Percentiles rank a stretch among this genome's conserved stretches.
Conservation (phyloP, 2,888 invertebrate genomes). For the Archips crataeganus region DNA sequence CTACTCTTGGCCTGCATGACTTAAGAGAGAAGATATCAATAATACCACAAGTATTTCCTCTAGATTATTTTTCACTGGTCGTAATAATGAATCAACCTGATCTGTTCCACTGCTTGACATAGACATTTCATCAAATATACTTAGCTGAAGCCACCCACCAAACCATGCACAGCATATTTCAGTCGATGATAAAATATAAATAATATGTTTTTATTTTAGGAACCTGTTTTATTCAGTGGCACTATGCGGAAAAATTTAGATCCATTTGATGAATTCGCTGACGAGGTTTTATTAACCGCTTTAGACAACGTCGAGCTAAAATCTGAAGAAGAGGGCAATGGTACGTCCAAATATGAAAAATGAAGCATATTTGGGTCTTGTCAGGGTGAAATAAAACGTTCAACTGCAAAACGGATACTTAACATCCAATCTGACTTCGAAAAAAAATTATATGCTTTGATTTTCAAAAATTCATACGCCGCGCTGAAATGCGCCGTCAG, state of each 20-base stretch:
- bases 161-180: neutral
- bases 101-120: neutral
- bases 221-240: constrained; percentile 94
- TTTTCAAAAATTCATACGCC: too few species aligned
- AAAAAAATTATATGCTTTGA: too few species aligned
- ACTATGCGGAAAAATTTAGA: constrained; percentile 93
- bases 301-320: constrained; percentile 88
- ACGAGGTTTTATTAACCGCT: constrained; percentile 91
- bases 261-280: constrained; percentile 91
- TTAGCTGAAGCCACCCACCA: neutral
- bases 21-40: constrained; percentile 87
- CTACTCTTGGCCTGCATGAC: constrained; percentile 85
- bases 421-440: too few species aligned
- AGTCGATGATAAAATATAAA: neutral
- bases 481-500: too few species aligned
- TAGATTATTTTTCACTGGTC: neutral
- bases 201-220: constrained; percentile 76
- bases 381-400: neutral
- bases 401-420: neutral
- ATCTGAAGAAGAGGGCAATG: constrained; percentile 54
- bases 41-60: constrained; percentile 83
- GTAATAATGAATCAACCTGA: neutral
- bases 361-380: neutral
- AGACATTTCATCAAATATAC: neutral
- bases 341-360: constrained; percentile 49